These are phyloP conservation scores for Periparus ater DNA, from an alignment of 2,797 vertebrate genomes.

Conservation along the genomic window DNA sequence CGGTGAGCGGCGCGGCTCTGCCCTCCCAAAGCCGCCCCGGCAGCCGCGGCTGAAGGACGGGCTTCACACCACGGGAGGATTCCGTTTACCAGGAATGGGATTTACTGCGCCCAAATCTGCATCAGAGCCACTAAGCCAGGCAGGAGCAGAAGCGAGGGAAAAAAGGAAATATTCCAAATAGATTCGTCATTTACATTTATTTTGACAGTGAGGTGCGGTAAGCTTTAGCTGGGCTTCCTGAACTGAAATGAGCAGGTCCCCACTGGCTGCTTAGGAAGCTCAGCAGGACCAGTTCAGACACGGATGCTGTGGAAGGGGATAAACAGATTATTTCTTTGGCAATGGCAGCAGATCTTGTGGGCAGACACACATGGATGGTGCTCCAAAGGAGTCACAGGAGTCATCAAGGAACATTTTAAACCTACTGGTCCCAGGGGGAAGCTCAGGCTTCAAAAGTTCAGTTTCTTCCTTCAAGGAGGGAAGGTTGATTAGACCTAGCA, in stretches of 20 bases:
- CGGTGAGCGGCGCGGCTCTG: fast-evolving
- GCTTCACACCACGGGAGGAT: fast-evolving
- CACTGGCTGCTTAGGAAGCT: neutral
- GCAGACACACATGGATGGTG: neutral
- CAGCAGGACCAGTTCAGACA: neutral
- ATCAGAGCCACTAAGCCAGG: neutral
- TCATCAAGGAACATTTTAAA: neutral
- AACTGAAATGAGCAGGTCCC: neutral
- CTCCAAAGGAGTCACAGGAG: neutral
- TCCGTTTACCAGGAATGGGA: neutral
- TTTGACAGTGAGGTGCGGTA: neutral
- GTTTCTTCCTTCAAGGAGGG: neutral
- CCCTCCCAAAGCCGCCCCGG: neutral
- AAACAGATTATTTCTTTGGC: neutral
- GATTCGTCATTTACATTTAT: neutral
- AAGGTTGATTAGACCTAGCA: neutral
- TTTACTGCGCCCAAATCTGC: neutral
- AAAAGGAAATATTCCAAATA: neutral
- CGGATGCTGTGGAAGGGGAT: neutral
- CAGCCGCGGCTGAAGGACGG: neutral
- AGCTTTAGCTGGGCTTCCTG: neutral
- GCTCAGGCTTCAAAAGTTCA: neutral
- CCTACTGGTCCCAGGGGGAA: neutral
- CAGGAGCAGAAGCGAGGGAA: neutral
- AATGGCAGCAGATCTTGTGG: neutral